Evolutionary conservation across 2,797 vertebrate genomes (phyloP).

Genomic region (Hypotaenidia okinawae): DNA sequence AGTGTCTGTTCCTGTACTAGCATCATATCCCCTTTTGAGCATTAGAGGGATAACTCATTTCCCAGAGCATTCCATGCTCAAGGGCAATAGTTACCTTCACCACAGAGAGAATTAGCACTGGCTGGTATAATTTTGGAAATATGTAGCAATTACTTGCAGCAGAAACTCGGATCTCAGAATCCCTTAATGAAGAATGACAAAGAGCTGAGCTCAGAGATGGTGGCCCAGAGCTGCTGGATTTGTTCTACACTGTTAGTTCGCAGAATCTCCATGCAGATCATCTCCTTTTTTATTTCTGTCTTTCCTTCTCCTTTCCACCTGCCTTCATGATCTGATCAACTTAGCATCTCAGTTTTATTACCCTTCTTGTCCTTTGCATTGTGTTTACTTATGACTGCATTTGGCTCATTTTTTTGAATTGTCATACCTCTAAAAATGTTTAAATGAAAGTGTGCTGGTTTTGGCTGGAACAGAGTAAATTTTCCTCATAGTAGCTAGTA

Average conservation of each 20-base stretch:
- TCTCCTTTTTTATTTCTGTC: background rate
- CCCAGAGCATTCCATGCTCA: conserved; percentile 14
- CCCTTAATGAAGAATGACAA: conserved; percentile 7
- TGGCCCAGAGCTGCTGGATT: background rate
- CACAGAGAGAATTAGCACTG: conserved; percentile 8
- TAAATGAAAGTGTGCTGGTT: background rate
- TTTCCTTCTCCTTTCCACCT: background rate
- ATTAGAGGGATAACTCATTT: conserved; percentile 39
- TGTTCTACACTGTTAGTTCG: background rate
- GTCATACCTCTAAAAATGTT: background rate
- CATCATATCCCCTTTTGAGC: background rate
- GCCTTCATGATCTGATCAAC: background rate
- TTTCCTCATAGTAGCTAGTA: too few species aligned
- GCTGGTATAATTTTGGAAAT: conserved; percentile 42
- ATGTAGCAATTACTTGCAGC: background rate
- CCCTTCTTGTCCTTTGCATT: background rate
- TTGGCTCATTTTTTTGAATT: background rate
- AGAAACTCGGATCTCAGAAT: background rate
- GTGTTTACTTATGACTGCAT: background rate
- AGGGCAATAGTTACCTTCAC: conserved; percentile 32
- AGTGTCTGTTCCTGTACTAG: conserved; percentile 12
- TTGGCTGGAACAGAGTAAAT: too few species aligned
- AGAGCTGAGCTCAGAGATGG: background rate
- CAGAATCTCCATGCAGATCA: background rate
- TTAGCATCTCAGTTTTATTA: background rate